Evolutionary conservation across 92 coral and sea anemone genomes (phyloP).

Genomic region (Diadumene lineata): DNA sequence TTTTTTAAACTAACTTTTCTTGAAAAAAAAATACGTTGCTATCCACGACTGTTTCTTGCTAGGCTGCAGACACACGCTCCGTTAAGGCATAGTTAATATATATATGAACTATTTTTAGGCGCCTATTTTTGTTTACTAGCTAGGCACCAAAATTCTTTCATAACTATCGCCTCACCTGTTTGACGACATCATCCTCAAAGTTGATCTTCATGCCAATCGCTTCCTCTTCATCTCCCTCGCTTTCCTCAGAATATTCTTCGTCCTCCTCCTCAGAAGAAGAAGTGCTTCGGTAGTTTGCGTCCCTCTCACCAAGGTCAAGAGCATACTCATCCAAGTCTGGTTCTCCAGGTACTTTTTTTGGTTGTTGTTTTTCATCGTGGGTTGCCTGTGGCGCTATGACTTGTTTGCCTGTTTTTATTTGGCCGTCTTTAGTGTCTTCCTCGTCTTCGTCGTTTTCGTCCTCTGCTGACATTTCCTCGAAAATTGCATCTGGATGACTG

Average conservation of each 20-base stretch:
- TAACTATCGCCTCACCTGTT: background rate
- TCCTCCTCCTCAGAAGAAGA: conserved; percentile 7
- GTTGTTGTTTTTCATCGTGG: conserved; percentile 13
- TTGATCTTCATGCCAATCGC: background rate
- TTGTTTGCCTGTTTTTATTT: background rate
- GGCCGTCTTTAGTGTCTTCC: conserved; percentile 10
- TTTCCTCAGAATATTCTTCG: background rate
- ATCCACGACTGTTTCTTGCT: too few relatives aligned
- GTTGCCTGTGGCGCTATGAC: background rate
- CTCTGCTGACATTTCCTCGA: conserved; percentile 37
- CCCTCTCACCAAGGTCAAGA: conserved; percentile 17
- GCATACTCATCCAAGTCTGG: background rate
- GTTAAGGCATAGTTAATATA: too few relatives aligned
- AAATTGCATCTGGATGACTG: conserved; percentile 27
- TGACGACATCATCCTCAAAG: background rate
- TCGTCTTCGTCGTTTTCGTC: conserved; percentile 39
- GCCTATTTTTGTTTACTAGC: too few relatives aligned
- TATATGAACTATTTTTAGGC: too few relatives aligned
- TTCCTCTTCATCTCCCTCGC: conserved; percentile 1
- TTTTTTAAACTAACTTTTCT: too few relatives aligned
- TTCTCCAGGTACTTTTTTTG: conserved; percentile 30
- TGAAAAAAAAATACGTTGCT: too few relatives aligned
- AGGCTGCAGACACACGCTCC: too few relatives aligned
- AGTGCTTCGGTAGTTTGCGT: background rate
- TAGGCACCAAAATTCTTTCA: too few relatives aligned